phyloP scores from a whole-genome alignment of 2,888 invertebrate genomes.

The Chrysopilus asiliformis region DNA sequence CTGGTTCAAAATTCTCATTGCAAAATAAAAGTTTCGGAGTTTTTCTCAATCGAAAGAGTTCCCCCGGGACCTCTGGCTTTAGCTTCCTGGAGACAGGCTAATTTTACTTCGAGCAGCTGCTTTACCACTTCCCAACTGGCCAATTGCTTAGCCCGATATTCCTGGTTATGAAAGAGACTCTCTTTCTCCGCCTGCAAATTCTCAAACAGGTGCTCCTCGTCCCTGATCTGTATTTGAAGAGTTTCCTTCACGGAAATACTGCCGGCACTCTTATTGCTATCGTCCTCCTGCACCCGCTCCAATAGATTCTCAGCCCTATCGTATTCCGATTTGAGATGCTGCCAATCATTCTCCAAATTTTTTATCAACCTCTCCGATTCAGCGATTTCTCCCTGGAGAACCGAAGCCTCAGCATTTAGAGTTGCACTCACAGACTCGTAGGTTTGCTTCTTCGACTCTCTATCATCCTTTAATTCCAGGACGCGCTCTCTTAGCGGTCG shows the following conservation, averaged over 20 bases:
- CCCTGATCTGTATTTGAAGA: slow-evolving; percentile 16
- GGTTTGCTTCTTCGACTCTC: slow-evolving; percentile 16
- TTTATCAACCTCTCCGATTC: slow-evolving; percentile 15
- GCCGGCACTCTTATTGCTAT: slow-evolving; percentile 5
- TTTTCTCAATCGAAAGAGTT: slow-evolving; percentile 15
- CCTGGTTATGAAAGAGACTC: slow-evolving; percentile 13
- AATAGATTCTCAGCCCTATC: slow-evolving; percentile 16
- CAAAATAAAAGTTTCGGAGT: slow-evolving; percentile 18
- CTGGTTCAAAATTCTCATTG: too few relatives aligned
- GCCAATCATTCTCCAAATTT: slow-evolving; percentile 15
- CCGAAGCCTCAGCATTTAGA: slow-evolving; percentile 15
- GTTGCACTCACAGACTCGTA: slow-evolving; percentile 16
- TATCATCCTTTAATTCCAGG: slow-evolving; percentile 16
- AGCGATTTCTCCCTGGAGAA: slow-evolving; percentile 13
- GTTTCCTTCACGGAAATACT: slow-evolving; percentile 15
- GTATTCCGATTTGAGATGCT: slow-evolving; percentile 15
- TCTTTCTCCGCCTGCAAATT: slow-evolving; percentile 16
- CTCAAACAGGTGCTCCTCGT: slow-evolving; percentile 14
- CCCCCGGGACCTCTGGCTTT: slow-evolving; percentile 16
- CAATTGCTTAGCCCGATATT: slow-evolving; percentile 13
- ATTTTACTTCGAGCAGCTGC: slow-evolving; percentile 16
- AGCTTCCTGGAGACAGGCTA: slow-evolving; percentile 15
- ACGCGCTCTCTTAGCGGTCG: slow-evolving; percentile 15
- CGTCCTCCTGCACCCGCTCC: slow-evolving; percentile 16
- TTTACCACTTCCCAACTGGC: slow-evolving; percentile 17